Base-by-base conservation (phyloP, 1,140 invertebrate species). In the Cydia strobilella region DNA sequence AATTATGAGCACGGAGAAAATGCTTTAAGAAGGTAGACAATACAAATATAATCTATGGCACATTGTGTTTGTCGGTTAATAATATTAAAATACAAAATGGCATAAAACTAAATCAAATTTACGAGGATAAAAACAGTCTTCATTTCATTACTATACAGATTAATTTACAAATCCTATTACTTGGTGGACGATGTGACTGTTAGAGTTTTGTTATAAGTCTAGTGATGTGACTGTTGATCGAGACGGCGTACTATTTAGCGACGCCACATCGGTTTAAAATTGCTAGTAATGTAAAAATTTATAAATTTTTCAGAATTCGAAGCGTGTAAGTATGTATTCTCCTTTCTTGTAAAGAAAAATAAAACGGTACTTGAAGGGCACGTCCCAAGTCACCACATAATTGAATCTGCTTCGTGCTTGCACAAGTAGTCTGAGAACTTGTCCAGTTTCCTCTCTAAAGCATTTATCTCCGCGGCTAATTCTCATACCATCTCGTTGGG, bases 401-500 rank as follows among this genome's bases (percentile, higher is more conserved):
- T 91, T 65, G 93, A 93, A 71, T 93, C 92, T 0, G 93, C 93
- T 80, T 93, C 88, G 73, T 93, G 89, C 82, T 93, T 93, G 59
- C 89, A 85, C 71, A 93, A 75, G 76, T 90, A 90, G 77, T 93
- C 90, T 4, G 93, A 93, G 78, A 93, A 93, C 54, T 84, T 91
- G 73, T 93, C 91, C 31, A 93, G 79, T 86, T 90, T 93, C 74
- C 83, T 89, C 84, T 93, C 92, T 86, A 93, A 93, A 88, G 91
- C 84, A 85, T 92, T 90, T 93, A 93, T 93, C 91, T 93, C 93
- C 91, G 86, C 81, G 31, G 92, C 90, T 90, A 93, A 90, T 86
- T 90, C 91, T 93, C 93, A 93, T 93, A 93, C 87, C 82, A 93
- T 90, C 75, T 93, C 93, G 73, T 93, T 92, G 1, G 89, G 91